phyloP scores from a whole-genome alignment of 35 echinoderm and acorn worm species.

The Ophioderma brevispina region DNA sequence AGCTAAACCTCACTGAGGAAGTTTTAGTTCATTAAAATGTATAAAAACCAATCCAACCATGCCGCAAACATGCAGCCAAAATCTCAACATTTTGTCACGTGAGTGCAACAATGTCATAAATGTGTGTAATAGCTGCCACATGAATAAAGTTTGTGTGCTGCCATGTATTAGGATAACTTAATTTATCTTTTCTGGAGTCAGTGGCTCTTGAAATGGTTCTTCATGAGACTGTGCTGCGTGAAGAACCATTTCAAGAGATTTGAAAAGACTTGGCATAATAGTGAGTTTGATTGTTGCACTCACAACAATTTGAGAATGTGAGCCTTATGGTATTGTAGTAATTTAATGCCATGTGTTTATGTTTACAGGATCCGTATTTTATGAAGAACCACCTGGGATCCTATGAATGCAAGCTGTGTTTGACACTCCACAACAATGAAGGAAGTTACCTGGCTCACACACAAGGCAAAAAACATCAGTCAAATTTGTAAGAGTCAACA shows the following conservation, averaged over 20 bases:
- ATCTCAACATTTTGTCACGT: too few relatives aligned
- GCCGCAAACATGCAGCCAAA: too few relatives aligned
- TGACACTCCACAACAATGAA: conserved; percentile 98
- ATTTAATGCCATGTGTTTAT: background rate
- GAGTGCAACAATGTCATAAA: too few relatives aligned
- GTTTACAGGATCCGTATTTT: conserved; percentile 97
- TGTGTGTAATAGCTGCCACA: too few relatives aligned
- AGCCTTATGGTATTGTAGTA: background rate
- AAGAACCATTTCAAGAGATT: background rate
- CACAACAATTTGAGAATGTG: background rate
- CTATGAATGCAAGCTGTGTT: conserved; percentile 98
- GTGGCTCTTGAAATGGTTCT: background rate
- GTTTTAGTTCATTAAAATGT: too few relatives aligned
- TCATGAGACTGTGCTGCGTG: background rate
- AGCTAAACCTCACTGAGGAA: too few relatives aligned
- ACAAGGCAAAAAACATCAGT: conserved; percentile 99
- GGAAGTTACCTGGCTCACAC: conserved; percentile 98
- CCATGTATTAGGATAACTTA: too few relatives aligned
- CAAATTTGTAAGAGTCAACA: conserved; percentile 84
- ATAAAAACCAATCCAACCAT: too few relatives aligned
- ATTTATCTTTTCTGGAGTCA: background rate
- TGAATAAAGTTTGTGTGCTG: too few relatives aligned
- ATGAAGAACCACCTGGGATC: conserved; percentile 99
- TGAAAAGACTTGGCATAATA: too few relatives aligned
- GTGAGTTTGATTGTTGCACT: background rate